These are phyloP conservation scores for Coptotermes formosanus DNA, from an alignment of 1,140 invertebrate species.

Conservation along the genomic window DNA sequence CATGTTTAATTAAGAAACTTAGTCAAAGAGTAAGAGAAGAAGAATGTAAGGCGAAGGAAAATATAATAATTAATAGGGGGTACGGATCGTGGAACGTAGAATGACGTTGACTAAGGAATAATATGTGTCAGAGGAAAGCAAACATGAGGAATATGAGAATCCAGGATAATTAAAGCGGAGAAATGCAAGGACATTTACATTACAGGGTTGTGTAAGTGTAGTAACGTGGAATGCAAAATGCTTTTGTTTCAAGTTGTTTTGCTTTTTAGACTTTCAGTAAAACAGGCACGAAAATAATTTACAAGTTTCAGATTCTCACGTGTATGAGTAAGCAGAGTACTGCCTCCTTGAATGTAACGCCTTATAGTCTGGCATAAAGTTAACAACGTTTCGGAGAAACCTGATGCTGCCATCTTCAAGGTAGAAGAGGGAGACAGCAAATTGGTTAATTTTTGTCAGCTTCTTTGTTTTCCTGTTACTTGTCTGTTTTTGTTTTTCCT, in stretches of 20 bases:
- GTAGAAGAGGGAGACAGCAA: no score
- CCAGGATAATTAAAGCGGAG: not conserved
- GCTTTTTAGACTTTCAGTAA: no score
- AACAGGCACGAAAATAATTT: no score
- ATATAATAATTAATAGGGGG: not conserved
- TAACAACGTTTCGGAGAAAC: no score
- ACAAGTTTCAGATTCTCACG: no score
- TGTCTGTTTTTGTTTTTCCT: no score
- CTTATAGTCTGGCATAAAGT: no score
- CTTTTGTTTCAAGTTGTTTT: not conserved
- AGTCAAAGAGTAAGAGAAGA: not conserved
- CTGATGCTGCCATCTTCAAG: no score
- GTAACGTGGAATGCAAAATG: not conserved
- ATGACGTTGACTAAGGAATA: not conserved
- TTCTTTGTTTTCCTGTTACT: no score
- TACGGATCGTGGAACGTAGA: not conserved
- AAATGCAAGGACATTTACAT: not conserved
- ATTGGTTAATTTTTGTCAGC: no score
- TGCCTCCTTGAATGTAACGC: no score
- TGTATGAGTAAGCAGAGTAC: no score
- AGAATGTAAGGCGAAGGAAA: not conserved
- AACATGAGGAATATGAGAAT: not conserved
- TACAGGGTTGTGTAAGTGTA: not conserved
- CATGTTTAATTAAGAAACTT: conserved; percentile 9
- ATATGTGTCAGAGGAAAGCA: not conserved